Conservation (phyloP, 2,888 invertebrate species). For the Alcis repandata region DNA sequence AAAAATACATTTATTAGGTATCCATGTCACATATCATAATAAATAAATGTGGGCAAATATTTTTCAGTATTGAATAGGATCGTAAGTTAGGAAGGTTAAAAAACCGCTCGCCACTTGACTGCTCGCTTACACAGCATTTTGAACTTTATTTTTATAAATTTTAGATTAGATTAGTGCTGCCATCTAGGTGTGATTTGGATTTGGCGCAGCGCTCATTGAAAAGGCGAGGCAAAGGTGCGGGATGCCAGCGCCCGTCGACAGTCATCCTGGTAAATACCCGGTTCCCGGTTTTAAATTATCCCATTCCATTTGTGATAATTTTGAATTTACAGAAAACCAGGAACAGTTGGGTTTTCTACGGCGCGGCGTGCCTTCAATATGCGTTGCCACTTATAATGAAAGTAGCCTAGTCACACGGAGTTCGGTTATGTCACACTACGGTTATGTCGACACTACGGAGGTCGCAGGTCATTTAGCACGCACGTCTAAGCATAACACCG, state of each 20-base stretch:
- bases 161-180: background rate
- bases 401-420: constrained; percentile 4
- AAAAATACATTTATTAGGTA: background rate
- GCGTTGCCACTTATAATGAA: background rate
- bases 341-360: too few species aligned
- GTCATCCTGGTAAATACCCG: too few species aligned
- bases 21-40: constrained; percentile 5
- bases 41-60: background rate
- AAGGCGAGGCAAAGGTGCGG: too few species aligned
- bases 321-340: too few species aligned
- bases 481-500: too few species aligned
- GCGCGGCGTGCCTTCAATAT: too few species aligned
- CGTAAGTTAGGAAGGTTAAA: background rate
- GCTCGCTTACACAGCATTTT: too few species aligned
- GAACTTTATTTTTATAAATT: too few species aligned
- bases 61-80: constrained; percentile 13
- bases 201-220: background rate
- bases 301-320: too few species aligned
- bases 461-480: too few species aligned
- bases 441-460: background rate
- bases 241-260: too few species aligned
- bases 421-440: background rate
- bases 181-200: background rate
- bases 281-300: too few species aligned
- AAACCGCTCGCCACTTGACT: background rate